Conservation (phyloP, 2,888 invertebrate genomes). For the Luperina testacea region DNA sequence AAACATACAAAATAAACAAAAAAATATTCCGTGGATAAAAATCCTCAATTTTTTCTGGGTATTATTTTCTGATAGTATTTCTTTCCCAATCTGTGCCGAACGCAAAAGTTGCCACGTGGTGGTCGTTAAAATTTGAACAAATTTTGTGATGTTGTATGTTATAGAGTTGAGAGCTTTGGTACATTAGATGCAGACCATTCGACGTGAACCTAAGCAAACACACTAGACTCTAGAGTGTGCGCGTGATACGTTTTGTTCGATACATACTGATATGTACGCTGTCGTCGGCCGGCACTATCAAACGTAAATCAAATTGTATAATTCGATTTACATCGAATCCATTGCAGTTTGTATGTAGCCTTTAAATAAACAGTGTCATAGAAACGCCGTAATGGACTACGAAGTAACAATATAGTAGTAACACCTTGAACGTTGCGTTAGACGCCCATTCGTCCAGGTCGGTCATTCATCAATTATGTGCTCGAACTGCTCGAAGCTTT, state of each 20-base stretch:
- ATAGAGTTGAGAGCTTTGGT: conserved; percentile 58
- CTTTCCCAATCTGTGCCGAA: not conserved
- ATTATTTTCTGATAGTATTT: conserved; percentile 3
- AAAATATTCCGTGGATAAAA: no score
- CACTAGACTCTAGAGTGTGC: conserved; percentile 54
- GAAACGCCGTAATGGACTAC: conserved; percentile 35
- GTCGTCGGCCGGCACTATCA: conserved; percentile 42
- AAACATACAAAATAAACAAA: conserved; percentile 50
- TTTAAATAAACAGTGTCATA: not conserved
- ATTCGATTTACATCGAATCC: conserved; percentile 35
- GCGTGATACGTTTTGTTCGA: conserved; percentile 57
- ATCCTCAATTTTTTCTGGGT: not conserved
- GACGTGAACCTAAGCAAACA: conserved; percentile 65
- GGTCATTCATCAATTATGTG: conserved; percentile 59
- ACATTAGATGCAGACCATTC: conserved; percentile 63
- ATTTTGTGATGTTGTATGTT: conserved; percentile 47
- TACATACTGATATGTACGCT: conserved; percentile 57
- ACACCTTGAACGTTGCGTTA: conserved; percentile 8
- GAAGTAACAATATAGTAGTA: conserved; percentile 22
- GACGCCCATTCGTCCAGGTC: conserved; percentile 24
- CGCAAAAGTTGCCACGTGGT: conserved; percentile 11
- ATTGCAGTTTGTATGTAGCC: conserved; percentile 42
- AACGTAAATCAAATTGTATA: conserved; percentile 8
- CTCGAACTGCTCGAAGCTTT: conserved; percentile 50
- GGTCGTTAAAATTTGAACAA: conserved; percentile 34